Evolutionary conservation across 2,797 vertebrate genomes (phyloP), one percentile per base, ranked within the genome.

Genomic region (Acanthurus tractus): DNA sequence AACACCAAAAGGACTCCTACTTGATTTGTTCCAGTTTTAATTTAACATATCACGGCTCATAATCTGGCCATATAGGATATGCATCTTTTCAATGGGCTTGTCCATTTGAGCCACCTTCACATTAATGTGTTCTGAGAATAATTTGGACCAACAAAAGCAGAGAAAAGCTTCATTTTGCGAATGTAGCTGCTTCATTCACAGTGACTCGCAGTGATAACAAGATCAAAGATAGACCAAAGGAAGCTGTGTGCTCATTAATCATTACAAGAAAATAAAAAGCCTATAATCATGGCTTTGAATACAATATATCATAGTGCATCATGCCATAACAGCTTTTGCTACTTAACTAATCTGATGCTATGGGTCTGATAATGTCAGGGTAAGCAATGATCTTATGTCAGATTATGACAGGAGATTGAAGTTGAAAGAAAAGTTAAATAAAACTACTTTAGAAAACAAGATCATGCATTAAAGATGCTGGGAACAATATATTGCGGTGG

Each of bases 21-120:
- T 93, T 81, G 88, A 95, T 95, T 95, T 90, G 95, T 94, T 94
- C 90, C 87, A 56, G 79, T 94, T 94, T 94, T 95, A 95, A 96
- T 95, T 89, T 92, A 95, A 96, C 95, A 96, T 93, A 95, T 93
- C 94, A 95, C 79, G 92, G 83, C 89, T 91, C 81, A 85, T 95
- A 90, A 94, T 95, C 91, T 79, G 83, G 44, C 91, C 85, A 58
- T 83, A 89, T 84, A 89, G 8, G 82, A 87, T 89, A 73, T 86
- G 86, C 86, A 84, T 90, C 89, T 83, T 67, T 83, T 86, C 86
- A 76, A 77, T 69, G 74, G n/a, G 54, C 76, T 75, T 38, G 76
- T 80, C 68, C 73, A 85, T 78, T 86, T 63, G 11, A 82, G 59
- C 63, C 48, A 29, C 78, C 80, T 85, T 85, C 71, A 86, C 67